Conservation (phyloP, 2,113 vertebrate genomes). For the Syngnathus scovelli region DNA sequence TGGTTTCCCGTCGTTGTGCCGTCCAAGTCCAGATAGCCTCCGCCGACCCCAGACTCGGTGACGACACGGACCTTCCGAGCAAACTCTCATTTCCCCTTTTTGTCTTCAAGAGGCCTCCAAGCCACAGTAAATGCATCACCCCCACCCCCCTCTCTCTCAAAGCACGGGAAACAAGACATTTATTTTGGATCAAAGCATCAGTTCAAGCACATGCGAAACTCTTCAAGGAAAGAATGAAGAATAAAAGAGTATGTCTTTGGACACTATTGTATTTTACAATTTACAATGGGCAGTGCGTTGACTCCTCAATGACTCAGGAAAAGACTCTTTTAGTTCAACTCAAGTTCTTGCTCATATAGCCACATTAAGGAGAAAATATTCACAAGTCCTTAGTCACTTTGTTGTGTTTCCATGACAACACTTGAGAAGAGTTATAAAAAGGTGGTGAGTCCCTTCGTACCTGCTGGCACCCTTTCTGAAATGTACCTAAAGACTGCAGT, state of each 20-base stretch:
- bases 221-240: not conserved
- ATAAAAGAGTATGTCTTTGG: not conserved
- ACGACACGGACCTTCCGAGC: slow-evolving; percentile 45
- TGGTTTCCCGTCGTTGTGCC: slow-evolving; percentile 12
- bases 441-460: too few species aligned
- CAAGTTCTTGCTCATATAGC: not conserved
- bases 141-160: slow-evolving; percentile 33
- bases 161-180: slow-evolving; percentile 46
- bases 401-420: too few species aligned
- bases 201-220: slow-evolving; percentile 11
- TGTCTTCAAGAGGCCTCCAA: slow-evolving; percentile 36
- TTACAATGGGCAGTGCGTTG: not conserved
- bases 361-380: too few species aligned
- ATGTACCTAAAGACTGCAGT: too few species aligned
- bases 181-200: slow-evolving; percentile 28
- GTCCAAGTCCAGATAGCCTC: slow-evolving; percentile 28
- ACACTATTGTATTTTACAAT: not conserved
- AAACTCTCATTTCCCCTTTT: slow-evolving; percentile 52
- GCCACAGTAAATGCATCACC: slow-evolving; percentile 35
- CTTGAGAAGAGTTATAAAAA: too few species aligned
- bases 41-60: slow-evolving; percentile 49
- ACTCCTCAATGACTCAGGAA: not conserved
- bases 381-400: too few species aligned
- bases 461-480: too few species aligned
- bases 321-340: not conserved